Percentiles rank a stretch among this genome's conserved stretches.
These are phyloP conservation scores for Bimastos eiseni DNA, from an alignment of 2,888 invertebrate species.

Conservation along the genomic window DNA sequence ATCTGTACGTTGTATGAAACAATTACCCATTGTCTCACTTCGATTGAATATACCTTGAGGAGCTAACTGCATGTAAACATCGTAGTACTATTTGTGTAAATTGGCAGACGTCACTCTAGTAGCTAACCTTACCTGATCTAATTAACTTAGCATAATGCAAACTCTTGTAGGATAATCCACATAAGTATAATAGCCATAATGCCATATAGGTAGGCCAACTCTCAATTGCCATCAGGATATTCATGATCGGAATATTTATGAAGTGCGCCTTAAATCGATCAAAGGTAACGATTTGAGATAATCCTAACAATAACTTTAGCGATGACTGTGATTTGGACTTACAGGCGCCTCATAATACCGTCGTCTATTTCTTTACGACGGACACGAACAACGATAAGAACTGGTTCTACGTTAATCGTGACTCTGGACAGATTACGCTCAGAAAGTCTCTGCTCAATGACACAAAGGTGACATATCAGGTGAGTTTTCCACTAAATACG, in stretches of 20 bases:
- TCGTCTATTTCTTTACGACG: conserved; percentile 45
- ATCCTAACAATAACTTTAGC: not conserved
- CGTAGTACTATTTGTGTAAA: no score
- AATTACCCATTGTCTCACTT: not conserved
- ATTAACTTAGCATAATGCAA: no score
- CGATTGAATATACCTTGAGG: not conserved
- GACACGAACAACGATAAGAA: not conserved
- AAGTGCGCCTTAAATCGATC: not conserved
- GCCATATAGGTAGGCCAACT: no score
- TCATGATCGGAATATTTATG: no score
- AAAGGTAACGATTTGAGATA: not conserved
- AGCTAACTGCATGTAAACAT: not conserved
- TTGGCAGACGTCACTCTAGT: no score
- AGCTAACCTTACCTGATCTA: no score
- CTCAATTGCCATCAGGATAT: no score
- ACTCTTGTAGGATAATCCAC: no score
- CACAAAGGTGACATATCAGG: not conserved
- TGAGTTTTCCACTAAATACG: not conserved
- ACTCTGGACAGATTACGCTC: conserved; percentile 49
- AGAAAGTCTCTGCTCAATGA: conserved; percentile 40
- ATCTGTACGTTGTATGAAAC: conserved; percentile 30
- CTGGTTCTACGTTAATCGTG: conserved; percentile 48
- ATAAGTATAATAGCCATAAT: no score
- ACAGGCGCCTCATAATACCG: conserved; percentile 42
- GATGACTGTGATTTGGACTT: not conserved